Evolutionary conservation across 1,140 invertebrate genomes (phyloP).

Genomic region (Acromyrmex charruanus): DNA sequence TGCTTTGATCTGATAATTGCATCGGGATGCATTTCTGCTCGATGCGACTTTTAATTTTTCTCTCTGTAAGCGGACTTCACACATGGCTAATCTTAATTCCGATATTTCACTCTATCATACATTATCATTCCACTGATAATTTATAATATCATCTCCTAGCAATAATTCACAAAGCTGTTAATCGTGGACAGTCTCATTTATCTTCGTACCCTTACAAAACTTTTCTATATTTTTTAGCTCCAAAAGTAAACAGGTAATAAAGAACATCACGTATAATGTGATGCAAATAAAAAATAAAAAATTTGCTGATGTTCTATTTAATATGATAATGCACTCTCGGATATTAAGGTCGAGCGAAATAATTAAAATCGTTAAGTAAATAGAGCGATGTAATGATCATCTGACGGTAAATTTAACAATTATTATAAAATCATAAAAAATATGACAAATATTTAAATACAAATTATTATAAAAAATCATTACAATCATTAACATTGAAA

Average conservation of each 20-base stretch:
- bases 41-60: not conserved
- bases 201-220: not conserved
- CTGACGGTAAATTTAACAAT: conserved; percentile 11
- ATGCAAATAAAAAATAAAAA: not conserved
- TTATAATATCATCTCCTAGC: not conserved
- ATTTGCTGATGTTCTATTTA: conserved; percentile 20
- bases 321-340: conserved; percentile 9
- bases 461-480: not conserved
- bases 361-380: conserved; percentile 50
- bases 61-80: not conserved
- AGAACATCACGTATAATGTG: not conserved
- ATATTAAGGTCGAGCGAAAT: conserved; percentile 42
- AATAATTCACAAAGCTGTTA: conserved; percentile 23
- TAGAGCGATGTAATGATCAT: conserved; percentile 25
- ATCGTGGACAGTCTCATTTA: not conserved
- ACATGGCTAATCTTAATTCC: conserved; percentile 12
- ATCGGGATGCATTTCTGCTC: conserved; percentile 1
- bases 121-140: conserved; percentile 35
- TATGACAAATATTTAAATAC: not conserved
- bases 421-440: conserved; percentile 7
- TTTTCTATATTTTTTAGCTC: not conserved
- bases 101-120: conserved; percentile 12
- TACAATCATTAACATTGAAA: not conserved
- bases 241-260: not conserved
- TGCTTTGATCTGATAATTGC: not conserved